Conservation (phyloP, 2,797 vertebrate species). For the Sus cebifrons region DNA sequence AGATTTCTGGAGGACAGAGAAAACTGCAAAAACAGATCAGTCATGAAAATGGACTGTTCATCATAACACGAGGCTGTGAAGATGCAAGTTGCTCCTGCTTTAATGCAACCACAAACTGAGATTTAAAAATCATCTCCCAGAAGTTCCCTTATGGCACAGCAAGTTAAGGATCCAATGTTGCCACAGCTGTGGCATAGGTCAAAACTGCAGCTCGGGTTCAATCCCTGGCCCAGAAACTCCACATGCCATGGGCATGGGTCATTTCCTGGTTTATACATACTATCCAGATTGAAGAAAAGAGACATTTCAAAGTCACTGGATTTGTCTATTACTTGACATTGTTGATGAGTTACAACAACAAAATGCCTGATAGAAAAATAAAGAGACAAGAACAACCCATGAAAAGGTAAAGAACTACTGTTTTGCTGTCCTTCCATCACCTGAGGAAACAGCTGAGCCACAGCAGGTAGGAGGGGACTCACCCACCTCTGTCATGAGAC, state of each 20-base stretch:
- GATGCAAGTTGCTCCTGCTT: background rate
- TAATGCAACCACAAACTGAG: slow-evolving; percentile 30
- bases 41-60: background rate
- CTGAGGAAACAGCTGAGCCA: background rate
- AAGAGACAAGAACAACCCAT: background rate
- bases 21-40: background rate
- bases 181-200: no score
- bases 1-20: slow-evolving; percentile 26
- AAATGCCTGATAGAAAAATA: background rate
- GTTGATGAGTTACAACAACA: background rate
- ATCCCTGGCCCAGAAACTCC: no score
- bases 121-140: background rate
- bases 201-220: no score
- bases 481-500: background rate
- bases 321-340: background rate
- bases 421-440: background rate
- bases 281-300: background rate
- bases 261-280: background rate
- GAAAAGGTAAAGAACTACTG: background rate
- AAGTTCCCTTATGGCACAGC: no score
- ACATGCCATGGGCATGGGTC: no score
- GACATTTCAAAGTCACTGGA: background rate
- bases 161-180: no score
- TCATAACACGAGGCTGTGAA: background rate
- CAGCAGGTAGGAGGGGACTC: background rate